Evolutionary conservation across 2,797 vertebrate genomes (phyloP), one percentile per base, ranked within the genome.

Genomic region (Acanthiza pusilla): DNA sequence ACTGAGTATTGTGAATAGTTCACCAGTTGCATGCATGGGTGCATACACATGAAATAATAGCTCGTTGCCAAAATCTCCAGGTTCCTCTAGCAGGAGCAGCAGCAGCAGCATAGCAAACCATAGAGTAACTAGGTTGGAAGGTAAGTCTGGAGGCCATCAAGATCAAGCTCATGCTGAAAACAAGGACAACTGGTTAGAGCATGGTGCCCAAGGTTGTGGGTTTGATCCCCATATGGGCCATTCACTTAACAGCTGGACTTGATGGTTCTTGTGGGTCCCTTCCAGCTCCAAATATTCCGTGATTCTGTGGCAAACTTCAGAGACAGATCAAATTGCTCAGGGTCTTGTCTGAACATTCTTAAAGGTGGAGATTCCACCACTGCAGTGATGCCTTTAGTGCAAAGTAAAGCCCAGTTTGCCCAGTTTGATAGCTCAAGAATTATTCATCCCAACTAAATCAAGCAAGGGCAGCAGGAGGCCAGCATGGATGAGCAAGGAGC

Each of bases 41-140:
- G 0, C 5, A 13, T 36, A 29, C 5, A 38, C 19, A 27, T 0
- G 0, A 85, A 89, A 57, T 71, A 71, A 16, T 60, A 71, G 7
- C 6, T 27, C 4, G 2, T 20, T 74, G 38, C 45, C 3, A 10
- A 55, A 88, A 84, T 38, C 40, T 72, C 16, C 43, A 66, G 10
- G 13, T 78, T 78, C 6, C 34, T 84, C 53, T 30, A 43, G n/a
- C 43, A 63, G 47, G 1, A 91, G 36, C 48, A 74, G 50, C 45
- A 74, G 50, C 45, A 77, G 40, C 4, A 5, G 7, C 40, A 30
- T 9, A 45, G 20, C 71, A 38, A 80, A 29, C 23, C 19, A 38
- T 1, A 29, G 14, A 48, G 42, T 43, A 45, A 18, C 14, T n/a
- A 57, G 26, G 23, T 12, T 80, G 62, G 55, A 76, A 92, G n/a